Evolutionary conservation across 2,797 vertebrate species (phyloP), one percentile per base, ranked within the genome.

Genomic region (Poecilia picta): DNA sequence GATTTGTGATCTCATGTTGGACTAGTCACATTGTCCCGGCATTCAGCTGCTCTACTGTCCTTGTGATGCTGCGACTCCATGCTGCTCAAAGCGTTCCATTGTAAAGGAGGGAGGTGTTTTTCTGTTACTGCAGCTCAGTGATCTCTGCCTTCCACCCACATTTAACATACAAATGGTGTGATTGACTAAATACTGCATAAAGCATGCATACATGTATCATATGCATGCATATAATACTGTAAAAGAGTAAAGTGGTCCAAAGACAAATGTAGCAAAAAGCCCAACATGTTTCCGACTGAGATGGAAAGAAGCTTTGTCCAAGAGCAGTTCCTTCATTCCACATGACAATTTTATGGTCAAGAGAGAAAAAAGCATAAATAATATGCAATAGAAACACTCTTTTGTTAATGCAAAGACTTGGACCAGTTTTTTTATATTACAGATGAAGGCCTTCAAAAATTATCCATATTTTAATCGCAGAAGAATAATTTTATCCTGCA

Each of bases 1-100:
- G 76, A 79, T 81, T 87, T 82, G 81, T 87, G 83, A 88, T 79
- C 78, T 86, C 86, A 84, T 87, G 82, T 80, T 83, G 78, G 80
- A 78, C 76, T 73, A 72, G 53, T 86, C 57, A 68, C 83, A 45
- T n/a, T 87, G 87, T 68, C 72, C 80, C 20, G 36, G 74, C 72
- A 47, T 66, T 82, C 74, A 86, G 85, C 85, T 74, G 64, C 83
- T 80, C 70, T 64, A 53, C 25, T 18, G 78, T 75, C 72, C 85
- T 79, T 87, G 91, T 89, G 90, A 89, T 68, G 77, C 79, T 74
- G 68, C 47, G 20, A 28, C 59, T 79, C n/a, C 1, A 49, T 4
- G 18, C 46, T 73, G 77, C 73, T 90, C 73, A 90, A 83, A 89
- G 83, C 36, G 15, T 73, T 68, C 31, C 82, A 59, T 83, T 87